A percentile compares a stretch with the other conserved stretches of the same genome.
Conservation (phyloP, 2,888 invertebrate species). For the Amitus sp. region DNA sequence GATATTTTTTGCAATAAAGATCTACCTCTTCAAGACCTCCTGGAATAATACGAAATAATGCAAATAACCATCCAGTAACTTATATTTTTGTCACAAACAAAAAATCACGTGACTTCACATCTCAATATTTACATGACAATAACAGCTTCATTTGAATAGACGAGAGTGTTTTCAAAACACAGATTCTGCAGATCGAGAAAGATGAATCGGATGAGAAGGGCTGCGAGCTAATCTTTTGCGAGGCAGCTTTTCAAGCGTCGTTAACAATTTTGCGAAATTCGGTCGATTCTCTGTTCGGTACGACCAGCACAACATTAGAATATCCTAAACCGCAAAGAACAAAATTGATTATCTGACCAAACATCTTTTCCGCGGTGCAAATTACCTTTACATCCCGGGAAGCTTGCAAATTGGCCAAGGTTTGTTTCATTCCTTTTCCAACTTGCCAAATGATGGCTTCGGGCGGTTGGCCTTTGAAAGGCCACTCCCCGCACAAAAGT, state of each 20-base stretch:
- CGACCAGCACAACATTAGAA: conserved; percentile 97
- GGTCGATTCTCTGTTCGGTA: conserved; percentile 87
- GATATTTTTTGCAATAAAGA: neutral
- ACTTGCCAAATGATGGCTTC: conserved; percentile 99
- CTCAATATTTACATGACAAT: conserved; percentile 59
- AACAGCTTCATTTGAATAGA: conserved; percentile 57
- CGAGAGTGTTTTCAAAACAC: conserved; percentile 82
- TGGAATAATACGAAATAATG: neutral
- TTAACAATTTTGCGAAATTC: conserved; percentile 87
- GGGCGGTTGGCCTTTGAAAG: conserved; percentile 92
- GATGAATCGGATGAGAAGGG: conserved; percentile 97
- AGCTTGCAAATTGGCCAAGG: conserved; percentile 92
- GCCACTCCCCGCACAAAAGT: conserved; percentile 94
- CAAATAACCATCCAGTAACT: conserved; percentile 46
- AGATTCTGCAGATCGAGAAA: conserved; percentile 95
- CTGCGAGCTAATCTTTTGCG: conserved; percentile 95
- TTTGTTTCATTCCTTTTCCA: conserved; percentile 95
- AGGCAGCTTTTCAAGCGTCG: conserved; percentile 89
- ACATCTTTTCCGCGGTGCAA: neutral
- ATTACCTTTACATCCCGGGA: conserved; percentile 94
- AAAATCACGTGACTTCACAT: conserved; percentile 53
- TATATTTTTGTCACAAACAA: conserved; percentile 55
- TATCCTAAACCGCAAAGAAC: conserved; percentile 74
- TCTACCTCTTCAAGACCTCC: neutral
- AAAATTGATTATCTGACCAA: neutral